Conservation (phyloP, 2,888 invertebrate species). For the Suillia variegata region DNA sequence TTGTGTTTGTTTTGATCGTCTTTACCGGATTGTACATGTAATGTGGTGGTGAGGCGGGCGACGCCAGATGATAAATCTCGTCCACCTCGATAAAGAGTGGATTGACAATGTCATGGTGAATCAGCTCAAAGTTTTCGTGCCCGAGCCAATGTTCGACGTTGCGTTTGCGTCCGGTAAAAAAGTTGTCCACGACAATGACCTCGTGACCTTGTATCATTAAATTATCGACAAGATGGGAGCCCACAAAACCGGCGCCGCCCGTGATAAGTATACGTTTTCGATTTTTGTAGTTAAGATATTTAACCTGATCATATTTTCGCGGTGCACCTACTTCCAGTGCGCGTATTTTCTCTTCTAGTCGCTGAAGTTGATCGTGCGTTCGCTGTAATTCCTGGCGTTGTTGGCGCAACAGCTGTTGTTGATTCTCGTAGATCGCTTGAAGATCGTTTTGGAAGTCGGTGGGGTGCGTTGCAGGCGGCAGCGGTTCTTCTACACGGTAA, state of each 20-base stretch:
- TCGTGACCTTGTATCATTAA: conserved; percentile 96
- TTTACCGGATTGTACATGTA: conserved; percentile 99
- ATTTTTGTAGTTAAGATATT: conserved; percentile 88
- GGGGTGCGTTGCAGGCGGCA: no score
- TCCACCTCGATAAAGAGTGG: conserved; percentile 96
- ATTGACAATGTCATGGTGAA: conserved; percentile 98
- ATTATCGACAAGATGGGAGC: conserved; percentile 94
- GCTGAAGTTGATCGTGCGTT: conserved; percentile 69
- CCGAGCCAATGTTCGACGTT: conserved; percentile 99
- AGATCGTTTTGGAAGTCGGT: conserved; percentile 27
- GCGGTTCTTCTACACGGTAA: no score
- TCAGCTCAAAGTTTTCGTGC: conserved; percentile 97
- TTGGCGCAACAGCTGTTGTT: conserved; percentile 39
- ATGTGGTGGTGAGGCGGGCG: conserved; percentile 98
- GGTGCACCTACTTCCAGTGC: conserved; percentile 75
- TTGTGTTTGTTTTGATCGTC: conserved; percentile 97
- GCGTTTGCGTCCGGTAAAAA: conserved; percentile 95
- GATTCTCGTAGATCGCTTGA: conserved; percentile 37
- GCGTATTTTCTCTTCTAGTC: conserved; percentile 74
- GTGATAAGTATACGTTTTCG: conserved; percentile 93
- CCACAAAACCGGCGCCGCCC: conserved; percentile 98
- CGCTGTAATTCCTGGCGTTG: conserved; percentile 65
- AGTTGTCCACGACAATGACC: conserved; percentile 96
- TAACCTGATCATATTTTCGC: conserved; percentile 88
- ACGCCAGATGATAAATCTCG: conserved; percentile 98